Evolutionary conservation across 2,888 invertebrate genomes (phyloP).

Genomic region (Apodemia zela): DNA sequence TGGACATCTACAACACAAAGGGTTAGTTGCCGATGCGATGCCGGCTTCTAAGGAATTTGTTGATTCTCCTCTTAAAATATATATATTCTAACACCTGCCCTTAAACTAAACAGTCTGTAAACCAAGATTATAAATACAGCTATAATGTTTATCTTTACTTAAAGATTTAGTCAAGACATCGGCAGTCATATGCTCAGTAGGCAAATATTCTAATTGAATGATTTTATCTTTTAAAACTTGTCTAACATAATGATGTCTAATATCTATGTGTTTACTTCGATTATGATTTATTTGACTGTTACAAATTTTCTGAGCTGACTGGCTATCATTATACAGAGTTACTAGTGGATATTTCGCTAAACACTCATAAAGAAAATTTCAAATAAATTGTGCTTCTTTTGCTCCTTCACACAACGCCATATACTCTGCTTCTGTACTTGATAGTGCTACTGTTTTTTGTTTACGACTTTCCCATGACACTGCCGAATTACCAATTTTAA

Average conservation of each 20-base stretch:
- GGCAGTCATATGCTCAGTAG: background rate
- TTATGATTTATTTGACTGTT: background rate
- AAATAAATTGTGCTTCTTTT: background rate
- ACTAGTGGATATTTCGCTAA: background rate
- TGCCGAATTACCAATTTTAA: slow-evolving; percentile 23
- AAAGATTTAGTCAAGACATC: slow-evolving; percentile 15
- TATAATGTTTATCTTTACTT: slow-evolving; percentile 22
- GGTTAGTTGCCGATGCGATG: no score
- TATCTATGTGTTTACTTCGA: slow-evolving; percentile 16
- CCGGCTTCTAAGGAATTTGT: no score
- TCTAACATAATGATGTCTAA: slow-evolving; percentile 16
- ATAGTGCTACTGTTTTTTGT: slow-evolving; percentile 22
- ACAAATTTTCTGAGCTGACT: background rate
- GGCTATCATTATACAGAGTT: background rate
- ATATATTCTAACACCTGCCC: slow-evolving; percentile 24
- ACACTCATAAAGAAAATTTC: background rate
- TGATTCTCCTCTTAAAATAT: no score
- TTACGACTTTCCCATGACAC: slow-evolving; percentile 25
- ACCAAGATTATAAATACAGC: slow-evolving; percentile 22
- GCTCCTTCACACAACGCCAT: background rate
- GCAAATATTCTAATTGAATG: background rate
- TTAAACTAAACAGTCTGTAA: slow-evolving; percentile 24
- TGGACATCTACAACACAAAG: no score
- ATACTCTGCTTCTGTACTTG: no score
- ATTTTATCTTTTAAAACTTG: background rate